Evolutionary conservation across 2,888 invertebrate species (phyloP).

Genomic region (Rhingia campestris): DNA sequence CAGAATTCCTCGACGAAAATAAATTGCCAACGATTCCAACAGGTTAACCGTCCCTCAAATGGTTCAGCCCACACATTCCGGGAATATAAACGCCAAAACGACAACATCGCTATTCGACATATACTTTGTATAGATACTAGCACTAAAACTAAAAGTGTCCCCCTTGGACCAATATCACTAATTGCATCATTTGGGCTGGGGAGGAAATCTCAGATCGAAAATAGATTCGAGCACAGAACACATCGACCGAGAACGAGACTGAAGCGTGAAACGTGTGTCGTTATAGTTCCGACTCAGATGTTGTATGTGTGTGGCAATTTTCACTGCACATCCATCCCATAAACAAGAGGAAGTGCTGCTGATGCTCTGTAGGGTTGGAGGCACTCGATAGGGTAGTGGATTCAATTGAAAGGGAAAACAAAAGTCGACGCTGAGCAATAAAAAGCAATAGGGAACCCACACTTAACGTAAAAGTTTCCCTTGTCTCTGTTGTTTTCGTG

Average conservation of each 20-base stretch:
- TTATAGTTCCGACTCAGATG: conserved; percentile 37
- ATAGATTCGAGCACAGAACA: conserved; percentile 55
- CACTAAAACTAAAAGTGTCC: conserved; percentile 72
- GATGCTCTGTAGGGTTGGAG: background rate
- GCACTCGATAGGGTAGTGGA: conserved; percentile 31
- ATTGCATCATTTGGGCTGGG: conserved; percentile 69
- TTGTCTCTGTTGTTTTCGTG: conserved; percentile 22
- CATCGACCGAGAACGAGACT: conserved; percentile 28
- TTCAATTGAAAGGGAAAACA: conserved; percentile 58
- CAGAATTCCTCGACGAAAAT: conserved; percentile 66
- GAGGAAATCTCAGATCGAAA: conserved; percentile 63
- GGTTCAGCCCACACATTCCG: conserved; percentile 47
- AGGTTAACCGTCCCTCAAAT: conserved; percentile 65
- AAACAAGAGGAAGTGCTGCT: conserved; percentile 49
- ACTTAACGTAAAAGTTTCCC: conserved; percentile 52
- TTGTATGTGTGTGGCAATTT: conserved; percentile 63
- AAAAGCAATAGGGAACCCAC: conserved; percentile 52
- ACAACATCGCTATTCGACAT: conserved; percentile 1
- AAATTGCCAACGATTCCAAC: conserved; percentile 71
- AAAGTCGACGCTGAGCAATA: conserved; percentile 50
- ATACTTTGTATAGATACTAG: background rate
- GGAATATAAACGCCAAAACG: conserved; percentile 39
- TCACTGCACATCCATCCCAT: conserved; percentile 65
- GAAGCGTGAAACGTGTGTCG: conserved; percentile 62
- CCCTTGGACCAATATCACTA: conserved; percentile 74